These are phyloP conservation scores for Drosophila eugracilis DNA, from an alignment of 1,140 invertebrate genomes.

Conservation along the genomic window DNA sequence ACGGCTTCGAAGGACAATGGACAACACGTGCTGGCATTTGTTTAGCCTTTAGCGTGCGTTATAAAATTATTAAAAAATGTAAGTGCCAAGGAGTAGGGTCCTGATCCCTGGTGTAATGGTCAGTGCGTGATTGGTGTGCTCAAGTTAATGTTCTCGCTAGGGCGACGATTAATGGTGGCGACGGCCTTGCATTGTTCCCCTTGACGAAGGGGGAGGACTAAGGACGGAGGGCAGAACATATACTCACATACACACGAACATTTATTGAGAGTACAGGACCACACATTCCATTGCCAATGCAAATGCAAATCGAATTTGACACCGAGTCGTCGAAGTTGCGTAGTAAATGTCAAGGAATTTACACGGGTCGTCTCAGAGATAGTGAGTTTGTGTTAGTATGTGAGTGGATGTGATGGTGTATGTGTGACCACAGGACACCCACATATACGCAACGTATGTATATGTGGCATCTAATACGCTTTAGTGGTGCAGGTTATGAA, in stretches of 20 bases:
- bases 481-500: slow-evolving; percentile 84
- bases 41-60: slow-evolving; percentile 34
- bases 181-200: slow-evolving; percentile 46
- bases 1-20: slow-evolving; percentile 41
- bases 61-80: slow-evolving; percentile 48
- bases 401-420: background rate
- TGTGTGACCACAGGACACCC: slow-evolving; percentile 27
- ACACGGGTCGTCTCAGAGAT: slow-evolving; percentile 63
- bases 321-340: slow-evolving; percentile 71
- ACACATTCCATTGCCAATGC: slow-evolving; percentile 48
- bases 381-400: slow-evolving; percentile 22
- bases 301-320: slow-evolving; percentile 78
- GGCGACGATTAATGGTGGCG: slow-evolving; percentile 36
- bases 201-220: background rate
- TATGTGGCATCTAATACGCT: slow-evolving; percentile 64
- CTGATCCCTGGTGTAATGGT: slow-evolving; percentile 38
- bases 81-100: slow-evolving; percentile 24
- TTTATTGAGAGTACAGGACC: slow-evolving; percentile 15
- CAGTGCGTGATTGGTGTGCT: slow-evolving; percentile 52
- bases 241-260: slow-evolving; percentile 18
- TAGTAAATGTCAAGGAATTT: slow-evolving; percentile 83
- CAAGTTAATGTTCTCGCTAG: slow-evolving; percentile 26
- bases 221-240: background rate
- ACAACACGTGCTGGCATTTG: slow-evolving; percentile 54
- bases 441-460: slow-evolving; percentile 10